Conservation (phyloP, 2,888 invertebrate species). For the Xylota segnis region DNA sequence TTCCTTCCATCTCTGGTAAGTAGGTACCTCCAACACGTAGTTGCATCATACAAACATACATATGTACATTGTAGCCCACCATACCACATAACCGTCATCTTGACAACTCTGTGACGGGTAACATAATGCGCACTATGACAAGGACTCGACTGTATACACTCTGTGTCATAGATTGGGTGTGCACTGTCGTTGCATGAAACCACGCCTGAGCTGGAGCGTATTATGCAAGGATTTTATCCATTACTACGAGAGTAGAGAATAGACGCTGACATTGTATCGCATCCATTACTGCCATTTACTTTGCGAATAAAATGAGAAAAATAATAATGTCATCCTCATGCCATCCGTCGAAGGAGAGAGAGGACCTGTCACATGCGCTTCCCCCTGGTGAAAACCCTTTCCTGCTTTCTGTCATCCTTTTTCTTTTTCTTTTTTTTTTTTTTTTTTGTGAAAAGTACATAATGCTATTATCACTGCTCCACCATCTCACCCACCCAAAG, state of each 20-base stretch:
- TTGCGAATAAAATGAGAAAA: not conserved
- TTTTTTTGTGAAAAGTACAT: constrained; percentile 16
- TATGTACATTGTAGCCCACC: constrained; percentile 23
- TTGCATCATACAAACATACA: constrained; percentile 22
- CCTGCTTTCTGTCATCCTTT: constrained; percentile 40
- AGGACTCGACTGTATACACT: constrained; percentile 32
- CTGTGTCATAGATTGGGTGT: constrained; percentile 1
- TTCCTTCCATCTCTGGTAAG: not conserved
- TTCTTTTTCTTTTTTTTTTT: not conserved
- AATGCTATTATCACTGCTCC: constrained; percentile 61
- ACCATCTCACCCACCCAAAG: constrained; percentile 13
- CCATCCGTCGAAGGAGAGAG: constrained; percentile 2
- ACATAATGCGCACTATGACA: constrained; percentile 45
- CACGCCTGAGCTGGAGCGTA: constrained; percentile 45
- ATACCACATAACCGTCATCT: constrained; percentile 51
- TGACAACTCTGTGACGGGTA: constrained; percentile 56
- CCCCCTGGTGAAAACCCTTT: constrained; percentile 39
- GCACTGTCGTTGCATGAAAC: constrained; percentile 21
- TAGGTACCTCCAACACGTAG: not conserved
- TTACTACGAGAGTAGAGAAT: not conserved
- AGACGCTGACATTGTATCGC: constrained; percentile 33
- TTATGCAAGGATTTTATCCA: constrained; percentile 45
- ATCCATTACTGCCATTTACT: constrained; percentile 58
- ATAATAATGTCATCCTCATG: constrained; percentile 51
- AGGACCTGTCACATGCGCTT: constrained; percentile 44